These are phyloP conservation scores for Lepilemur septentrionalis DNA, from an alignment of 2,797 vertebrate genomes.

Conservation along the genomic window DNA sequence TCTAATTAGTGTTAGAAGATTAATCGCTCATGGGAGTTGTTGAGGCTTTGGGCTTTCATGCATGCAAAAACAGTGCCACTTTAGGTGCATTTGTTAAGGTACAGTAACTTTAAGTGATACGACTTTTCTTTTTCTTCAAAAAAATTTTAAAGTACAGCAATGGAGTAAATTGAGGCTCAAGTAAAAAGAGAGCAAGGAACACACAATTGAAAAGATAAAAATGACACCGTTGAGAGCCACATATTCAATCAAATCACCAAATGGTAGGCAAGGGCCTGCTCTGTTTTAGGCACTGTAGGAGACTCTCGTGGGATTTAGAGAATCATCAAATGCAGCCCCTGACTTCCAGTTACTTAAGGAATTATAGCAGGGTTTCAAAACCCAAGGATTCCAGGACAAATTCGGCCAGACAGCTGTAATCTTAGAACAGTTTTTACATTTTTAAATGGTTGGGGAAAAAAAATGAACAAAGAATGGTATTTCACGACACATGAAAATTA, in stretches of 20 bases:
- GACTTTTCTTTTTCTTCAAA: constrained; percentile 84
- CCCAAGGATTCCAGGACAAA: neutral
- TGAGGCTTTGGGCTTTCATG: constrained; percentile 89
- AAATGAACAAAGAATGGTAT: neutral
- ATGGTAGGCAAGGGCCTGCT: neutral
- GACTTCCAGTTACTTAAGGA: neutral
- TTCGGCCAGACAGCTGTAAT: neutral
- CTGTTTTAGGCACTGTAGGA: neutral
- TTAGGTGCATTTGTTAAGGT: constrained; percentile 88
- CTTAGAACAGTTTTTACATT: neutral
- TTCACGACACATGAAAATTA: neutral
- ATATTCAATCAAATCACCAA: neutral
- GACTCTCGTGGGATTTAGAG: neutral
- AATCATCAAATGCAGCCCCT: neutral
- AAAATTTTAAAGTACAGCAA: constrained; percentile 77
- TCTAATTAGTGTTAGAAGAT: constrained; percentile 96
- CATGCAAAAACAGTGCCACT: constrained; percentile 87
- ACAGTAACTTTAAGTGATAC: constrained; percentile 87
- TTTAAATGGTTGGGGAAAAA: neutral
- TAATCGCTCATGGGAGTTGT: constrained; percentile 92
- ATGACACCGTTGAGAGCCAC: neutral
- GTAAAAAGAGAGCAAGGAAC: constrained; percentile 59
- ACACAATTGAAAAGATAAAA: constrained; percentile 43
- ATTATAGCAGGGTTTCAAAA: neutral
- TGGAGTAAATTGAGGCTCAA: constrained; percentile 72